Conservation (phyloP, 2,797 vertebrate genomes). For the Mormyrops boulengeri region DNA sequence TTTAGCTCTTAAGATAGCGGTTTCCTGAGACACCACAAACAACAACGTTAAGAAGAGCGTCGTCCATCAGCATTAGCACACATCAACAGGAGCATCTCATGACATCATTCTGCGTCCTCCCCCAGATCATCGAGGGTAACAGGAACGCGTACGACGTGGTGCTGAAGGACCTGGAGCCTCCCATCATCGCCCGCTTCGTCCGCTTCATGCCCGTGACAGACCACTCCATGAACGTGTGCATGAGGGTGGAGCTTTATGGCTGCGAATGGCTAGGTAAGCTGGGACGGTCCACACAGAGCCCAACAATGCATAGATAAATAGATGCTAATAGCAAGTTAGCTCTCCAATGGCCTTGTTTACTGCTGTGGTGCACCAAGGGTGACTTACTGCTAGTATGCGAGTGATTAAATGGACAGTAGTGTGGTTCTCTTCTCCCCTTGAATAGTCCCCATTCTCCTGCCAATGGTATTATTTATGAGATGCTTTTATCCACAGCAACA, state of each 20-base stretch:
- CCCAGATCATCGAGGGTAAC: slow-evolving; percentile 87
- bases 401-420: not conserved
- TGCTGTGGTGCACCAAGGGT: not conserved
- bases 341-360: not conserved
- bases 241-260: slow-evolving; percentile 94
- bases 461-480: not conserved
- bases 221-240: slow-evolving; percentile 93
- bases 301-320: not conserved
- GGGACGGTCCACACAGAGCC: no score
- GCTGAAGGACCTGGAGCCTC: slow-evolving; percentile 87
- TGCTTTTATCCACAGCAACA: not conserved
- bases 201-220: slow-evolving; percentile 93
- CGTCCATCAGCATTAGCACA: not conserved
- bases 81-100: not conserved
- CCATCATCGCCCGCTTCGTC: slow-evolving; percentile 84
- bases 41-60: not conserved
- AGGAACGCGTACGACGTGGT: slow-evolving; percentile 87
- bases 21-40: not conserved
- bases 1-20: not conserved
- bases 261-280: slow-evolving; percentile 88
- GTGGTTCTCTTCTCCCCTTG: not conserved
- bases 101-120: not conserved
- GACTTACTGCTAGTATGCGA: not conserved
- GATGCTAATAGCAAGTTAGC: not conserved
- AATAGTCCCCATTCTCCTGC: not conserved